phyloP scores from a whole-genome alignment of 2,797 vertebrate genomes.

The Danionella dracula region DNA sequence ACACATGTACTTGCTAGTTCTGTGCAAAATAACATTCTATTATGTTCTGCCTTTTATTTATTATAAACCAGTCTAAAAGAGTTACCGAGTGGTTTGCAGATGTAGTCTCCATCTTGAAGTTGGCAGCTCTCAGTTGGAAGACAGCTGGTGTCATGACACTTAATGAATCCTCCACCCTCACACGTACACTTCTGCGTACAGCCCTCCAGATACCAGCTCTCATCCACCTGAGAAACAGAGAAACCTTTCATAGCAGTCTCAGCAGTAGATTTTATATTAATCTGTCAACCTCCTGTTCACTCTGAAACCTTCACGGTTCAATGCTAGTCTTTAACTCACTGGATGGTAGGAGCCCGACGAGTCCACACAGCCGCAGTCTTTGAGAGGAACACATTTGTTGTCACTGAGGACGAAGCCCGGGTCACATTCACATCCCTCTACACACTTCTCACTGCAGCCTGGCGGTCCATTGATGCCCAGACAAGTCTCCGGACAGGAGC shows the following conservation, averaged over 20 bases:
- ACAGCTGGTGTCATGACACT: slow-evolving; percentile 65
- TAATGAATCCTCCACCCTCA: slow-evolving; percentile 55
- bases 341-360: slow-evolving; percentile 60
- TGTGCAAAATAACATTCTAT: too few species aligned
- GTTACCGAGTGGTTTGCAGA: slow-evolving; percentile 55
- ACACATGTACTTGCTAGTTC: too few species aligned
- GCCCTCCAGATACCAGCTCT: slow-evolving; percentile 66
- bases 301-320: background rate
- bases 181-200: slow-evolving; percentile 71
- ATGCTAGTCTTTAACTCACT: slow-evolving; percentile 57
- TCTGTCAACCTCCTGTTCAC: background rate
- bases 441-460: slow-evolving; percentile 56
- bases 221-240: slow-evolving; percentile 57
- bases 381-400: slow-evolving; percentile 59
- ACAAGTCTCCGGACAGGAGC: slow-evolving; percentile 65
- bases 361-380: slow-evolving; percentile 74
- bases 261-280: too few species aligned
- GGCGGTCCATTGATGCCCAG: slow-evolving; percentile 48
- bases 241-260: slow-evolving; percentile 16
- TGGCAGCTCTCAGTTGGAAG: slow-evolving; percentile 64
- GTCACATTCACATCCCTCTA: slow-evolving; percentile 68
- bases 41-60: too few species aligned
- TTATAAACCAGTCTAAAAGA: too few species aligned
- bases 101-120: slow-evolving; percentile 65
- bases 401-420: slow-evolving; percentile 65